Percentiles rank a stretch among this genome's conserved stretches.
Conservation (phyloP, 1,140 invertebrate genomes). For the Dryas iulia region DNA sequence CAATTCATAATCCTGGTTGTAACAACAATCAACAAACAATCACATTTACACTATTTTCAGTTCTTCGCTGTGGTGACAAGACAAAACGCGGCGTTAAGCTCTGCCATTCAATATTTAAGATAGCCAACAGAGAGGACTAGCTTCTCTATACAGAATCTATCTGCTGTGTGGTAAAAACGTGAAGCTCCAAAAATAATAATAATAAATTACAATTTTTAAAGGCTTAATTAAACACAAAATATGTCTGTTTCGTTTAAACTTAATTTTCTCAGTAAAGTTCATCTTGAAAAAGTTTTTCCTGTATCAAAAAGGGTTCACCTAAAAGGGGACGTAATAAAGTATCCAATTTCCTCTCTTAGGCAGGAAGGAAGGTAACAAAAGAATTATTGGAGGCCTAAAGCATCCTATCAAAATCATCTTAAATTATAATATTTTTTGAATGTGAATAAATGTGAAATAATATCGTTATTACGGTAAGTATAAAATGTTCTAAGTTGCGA, state of each 20-base stretch:
- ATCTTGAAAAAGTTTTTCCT: conserved; percentile 24
- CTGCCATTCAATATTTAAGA: too few relatives aligned
- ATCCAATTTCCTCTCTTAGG: conserved; percentile 32
- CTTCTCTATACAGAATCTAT: too few relatives aligned
- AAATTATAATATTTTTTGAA: neutral
- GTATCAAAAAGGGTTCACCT: conserved; percentile 23
- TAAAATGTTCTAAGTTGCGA: too few relatives aligned
- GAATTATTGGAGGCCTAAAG: conserved; percentile 15
- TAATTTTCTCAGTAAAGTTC: conserved; percentile 20
- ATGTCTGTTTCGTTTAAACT: conserved; percentile 21
- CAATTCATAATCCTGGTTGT: too few relatives aligned
- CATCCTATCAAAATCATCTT: neutral
- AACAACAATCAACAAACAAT: too few relatives aligned
- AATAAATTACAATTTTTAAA: neutral
- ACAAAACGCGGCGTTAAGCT: too few relatives aligned
- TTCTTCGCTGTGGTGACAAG: too few relatives aligned
- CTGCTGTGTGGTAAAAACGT: too few relatives aligned
- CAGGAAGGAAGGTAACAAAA: conserved; percentile 27
- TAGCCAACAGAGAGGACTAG: too few relatives aligned
- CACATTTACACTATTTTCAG: too few relatives aligned
- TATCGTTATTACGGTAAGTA: too few relatives aligned
- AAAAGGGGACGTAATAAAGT: conserved; percentile 29
- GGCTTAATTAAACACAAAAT: conserved; percentile 15
- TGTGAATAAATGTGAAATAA: neutral
- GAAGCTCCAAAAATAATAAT: too few relatives aligned